phyloP scores from a whole-genome alignment of 2,888 invertebrate genomes.

The Timema cristinae region DNA sequence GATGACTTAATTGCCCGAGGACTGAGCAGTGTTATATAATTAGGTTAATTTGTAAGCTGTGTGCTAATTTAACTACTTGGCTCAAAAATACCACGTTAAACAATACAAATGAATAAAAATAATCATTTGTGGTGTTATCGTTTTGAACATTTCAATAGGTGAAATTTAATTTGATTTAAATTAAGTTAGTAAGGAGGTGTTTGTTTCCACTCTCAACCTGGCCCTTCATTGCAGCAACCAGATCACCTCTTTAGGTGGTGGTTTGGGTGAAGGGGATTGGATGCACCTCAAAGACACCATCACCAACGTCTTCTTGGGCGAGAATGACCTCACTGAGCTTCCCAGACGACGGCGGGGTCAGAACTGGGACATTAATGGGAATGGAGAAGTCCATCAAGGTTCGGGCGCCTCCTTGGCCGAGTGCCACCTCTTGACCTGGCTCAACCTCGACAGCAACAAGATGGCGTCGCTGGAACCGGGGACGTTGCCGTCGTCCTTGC shows the following conservation, averaged over 20 bases:
- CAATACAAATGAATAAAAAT: too few relatives aligned
- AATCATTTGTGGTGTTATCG: slow-evolving; percentile 9
- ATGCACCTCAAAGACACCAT: slow-evolving; percentile 33
- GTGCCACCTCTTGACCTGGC: slow-evolving; percentile 37
- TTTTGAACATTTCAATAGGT: neutral
- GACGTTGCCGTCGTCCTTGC: slow-evolving; percentile 37
- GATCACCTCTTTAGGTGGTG: slow-evolving; percentile 25
- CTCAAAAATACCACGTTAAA: too few relatives aligned
- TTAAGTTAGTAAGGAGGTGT: neutral
- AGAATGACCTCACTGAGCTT: slow-evolving; percentile 38
- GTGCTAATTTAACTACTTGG: too few relatives aligned
- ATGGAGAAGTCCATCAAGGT: neutral
- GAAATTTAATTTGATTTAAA: neutral
- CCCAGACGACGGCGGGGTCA: slow-evolving; percentile 19
- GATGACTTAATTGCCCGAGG: too few relatives aligned
- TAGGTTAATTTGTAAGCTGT: too few relatives aligned
- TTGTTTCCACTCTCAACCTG: neutral
- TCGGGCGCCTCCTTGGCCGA: slow-evolving; percentile 26
- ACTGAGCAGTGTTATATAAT: too few relatives aligned
- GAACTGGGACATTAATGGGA: neutral
- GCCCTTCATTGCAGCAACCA: slow-evolving; percentile 30
- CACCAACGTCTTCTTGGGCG: slow-evolving; percentile 36
- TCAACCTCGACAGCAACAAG: slow-evolving; percentile 41
- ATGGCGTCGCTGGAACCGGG: slow-evolving; percentile 36
- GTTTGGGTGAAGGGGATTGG: slow-evolving; percentile 26